These are phyloP conservation scores for Spilosoma lubricipeda DNA, from an alignment of 2,888 invertebrate species.

Conservation along the genomic window DNA sequence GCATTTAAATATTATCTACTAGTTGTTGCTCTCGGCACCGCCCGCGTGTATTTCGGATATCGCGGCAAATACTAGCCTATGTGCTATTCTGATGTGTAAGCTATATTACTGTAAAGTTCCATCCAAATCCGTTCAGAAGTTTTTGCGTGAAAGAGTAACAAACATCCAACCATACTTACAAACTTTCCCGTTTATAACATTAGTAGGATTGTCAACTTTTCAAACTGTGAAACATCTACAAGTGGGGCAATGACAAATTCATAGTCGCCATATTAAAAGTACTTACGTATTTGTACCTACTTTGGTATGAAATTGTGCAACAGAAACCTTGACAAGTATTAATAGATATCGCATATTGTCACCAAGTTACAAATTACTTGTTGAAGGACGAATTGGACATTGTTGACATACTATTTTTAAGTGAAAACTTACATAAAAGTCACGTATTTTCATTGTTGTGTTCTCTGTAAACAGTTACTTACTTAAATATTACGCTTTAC, in stretches of 20 bases:
- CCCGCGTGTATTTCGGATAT: too few relatives aligned
- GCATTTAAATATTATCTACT: conserved; percentile 2
- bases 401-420: conserved; percentile 40
- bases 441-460: conserved; percentile 13
- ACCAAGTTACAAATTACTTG: conserved; percentile 38
- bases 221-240: not conserved
- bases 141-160: too few relatives aligned
- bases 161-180: too few relatives aligned
- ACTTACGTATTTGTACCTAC: too few relatives aligned
- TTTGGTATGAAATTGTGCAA: conserved; percentile 33
- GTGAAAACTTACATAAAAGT: conserved; percentile 25
- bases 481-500: not conserved
- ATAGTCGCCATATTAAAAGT: not conserved
- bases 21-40: too few relatives aligned
- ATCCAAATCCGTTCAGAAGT: too few relatives aligned
- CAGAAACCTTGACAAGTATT: conserved; percentile 23
- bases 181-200: too few relatives aligned
- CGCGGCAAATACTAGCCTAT: too few relatives aligned
- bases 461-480: not conserved
- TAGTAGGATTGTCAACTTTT: not conserved
- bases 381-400: conserved; percentile 41
- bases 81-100: too few relatives aligned
- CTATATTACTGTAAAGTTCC: too few relatives aligned
- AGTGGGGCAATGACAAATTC: not conserved
- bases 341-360: conserved; percentile 35